phyloP scores from a whole-genome alignment of 2,888 invertebrate genomes.

The Microplitis manilae region DNA sequence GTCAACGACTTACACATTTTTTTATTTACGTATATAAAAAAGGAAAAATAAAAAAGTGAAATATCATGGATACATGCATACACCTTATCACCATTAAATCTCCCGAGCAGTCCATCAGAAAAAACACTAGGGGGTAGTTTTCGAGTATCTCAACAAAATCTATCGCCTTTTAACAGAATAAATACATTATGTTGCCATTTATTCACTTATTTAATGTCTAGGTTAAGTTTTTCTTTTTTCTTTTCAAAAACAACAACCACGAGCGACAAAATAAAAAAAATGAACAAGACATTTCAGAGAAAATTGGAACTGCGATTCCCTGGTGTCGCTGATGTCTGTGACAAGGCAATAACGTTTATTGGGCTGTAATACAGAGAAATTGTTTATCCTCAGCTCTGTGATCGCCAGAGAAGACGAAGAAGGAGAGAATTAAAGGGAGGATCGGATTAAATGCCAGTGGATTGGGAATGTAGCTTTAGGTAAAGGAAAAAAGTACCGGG shows the following conservation, averaged over 20 bases:
- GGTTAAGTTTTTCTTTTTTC: neutral
- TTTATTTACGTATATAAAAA: conserved; percentile 40
- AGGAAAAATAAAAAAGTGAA: conserved; percentile 53
- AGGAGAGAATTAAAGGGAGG: conserved; percentile 9
- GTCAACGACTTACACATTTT: conserved; percentile 41
- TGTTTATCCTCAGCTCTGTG: neutral
- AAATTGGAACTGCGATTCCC: neutral
- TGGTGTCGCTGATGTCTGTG: conserved; percentile 3
- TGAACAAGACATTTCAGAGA: no score
- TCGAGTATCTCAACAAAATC: conserved; percentile 29
- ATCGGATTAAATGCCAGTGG: conserved; percentile 5
- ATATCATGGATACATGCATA: conserved; percentile 57
- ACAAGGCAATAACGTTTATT: neutral
- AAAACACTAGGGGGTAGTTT: conserved; percentile 48
- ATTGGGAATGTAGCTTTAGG: conserved; percentile 36
- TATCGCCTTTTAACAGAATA: conserved; percentile 62
- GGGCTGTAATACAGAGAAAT: neutral
- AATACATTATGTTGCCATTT: conserved; percentile 52
- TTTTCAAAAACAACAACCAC: no score
- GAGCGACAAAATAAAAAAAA: no score
- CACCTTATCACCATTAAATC: conserved; percentile 42
- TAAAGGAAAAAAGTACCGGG: conserved; percentile 30
- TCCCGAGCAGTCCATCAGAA: conserved; percentile 34
- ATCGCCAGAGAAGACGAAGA: conserved; percentile 1
- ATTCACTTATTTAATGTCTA: neutral